These are phyloP conservation scores for Dascillus cervinus DNA, from an alignment of 2,888 invertebrate species.

Conservation along the genomic window DNA sequence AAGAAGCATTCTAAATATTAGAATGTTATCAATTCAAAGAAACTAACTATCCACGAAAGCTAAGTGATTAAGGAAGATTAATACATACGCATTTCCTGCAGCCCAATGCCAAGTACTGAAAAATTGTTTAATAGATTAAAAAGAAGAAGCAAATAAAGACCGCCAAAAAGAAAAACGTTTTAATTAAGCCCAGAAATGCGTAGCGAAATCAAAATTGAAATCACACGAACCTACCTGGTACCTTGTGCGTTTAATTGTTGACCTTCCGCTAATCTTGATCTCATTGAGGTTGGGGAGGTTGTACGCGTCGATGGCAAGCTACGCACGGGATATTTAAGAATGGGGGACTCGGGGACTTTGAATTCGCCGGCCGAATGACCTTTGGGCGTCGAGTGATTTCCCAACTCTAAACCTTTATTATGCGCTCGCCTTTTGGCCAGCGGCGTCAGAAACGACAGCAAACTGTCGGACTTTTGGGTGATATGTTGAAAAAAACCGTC, in stretches of 20 bases:
- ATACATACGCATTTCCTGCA: slow-evolving; percentile 32
- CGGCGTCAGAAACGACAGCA: slow-evolving; percentile 54
- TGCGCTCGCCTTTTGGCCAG: slow-evolving; percentile 43
- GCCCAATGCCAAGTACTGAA: slow-evolving; percentile 32
- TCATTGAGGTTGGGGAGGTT: slow-evolving; percentile 33
- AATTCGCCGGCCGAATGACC: slow-evolving; percentile 21
- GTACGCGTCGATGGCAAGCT: slow-evolving; percentile 30
- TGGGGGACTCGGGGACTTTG: slow-evolving; percentile 28
- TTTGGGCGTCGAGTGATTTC: slow-evolving; percentile 27
- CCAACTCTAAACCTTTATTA: slow-evolving; percentile 7
- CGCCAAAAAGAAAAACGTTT: slow-evolving; percentile 9
- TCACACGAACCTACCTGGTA: slow-evolving; percentile 28
- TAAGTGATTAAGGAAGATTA: too few species aligned
- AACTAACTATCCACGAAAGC: too few species aligned
- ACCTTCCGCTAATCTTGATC: slow-evolving; percentile 24
- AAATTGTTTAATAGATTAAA: slow-evolving; percentile 7
- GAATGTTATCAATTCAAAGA: too few species aligned
- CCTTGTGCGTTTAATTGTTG: slow-evolving; percentile 23
- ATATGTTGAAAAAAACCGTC: slow-evolving; percentile 24
- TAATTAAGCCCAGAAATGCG: slow-evolving; percentile 6
- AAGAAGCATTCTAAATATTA: too few species aligned
- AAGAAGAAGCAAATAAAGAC: slow-evolving; percentile 1
- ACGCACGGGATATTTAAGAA: slow-evolving; percentile 23
- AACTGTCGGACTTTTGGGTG: slow-evolving; percentile 34
- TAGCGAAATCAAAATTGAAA: slow-evolving; percentile 5